Evolutionary conservation across 2,888 invertebrate species (phyloP).

Genomic region (Nesidiocoris tenuis): DNA sequence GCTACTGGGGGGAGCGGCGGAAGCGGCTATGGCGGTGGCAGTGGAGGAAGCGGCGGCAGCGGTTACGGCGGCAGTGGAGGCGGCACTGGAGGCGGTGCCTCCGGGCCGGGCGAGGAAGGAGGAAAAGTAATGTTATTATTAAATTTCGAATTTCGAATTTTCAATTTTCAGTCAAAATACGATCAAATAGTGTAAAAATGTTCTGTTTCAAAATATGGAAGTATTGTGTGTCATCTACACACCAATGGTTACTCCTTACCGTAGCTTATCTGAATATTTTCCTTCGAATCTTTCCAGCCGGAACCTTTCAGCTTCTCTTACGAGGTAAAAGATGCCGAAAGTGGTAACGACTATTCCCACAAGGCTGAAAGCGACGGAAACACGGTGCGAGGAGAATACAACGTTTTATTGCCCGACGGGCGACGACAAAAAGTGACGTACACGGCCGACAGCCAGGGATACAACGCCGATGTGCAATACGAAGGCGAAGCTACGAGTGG

Average conservation of each 20-base stretch:
- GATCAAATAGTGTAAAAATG: too few species aligned
- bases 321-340: slow-evolving; percentile 52
- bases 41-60: slow-evolving; percentile 27
- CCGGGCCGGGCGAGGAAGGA: slow-evolving; percentile 41
- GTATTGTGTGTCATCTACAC: too few species aligned
- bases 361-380: slow-evolving; percentile 52
- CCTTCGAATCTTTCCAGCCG: slow-evolving; percentile 50
- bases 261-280: too few species aligned
- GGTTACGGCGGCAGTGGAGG: slow-evolving; percentile 27
- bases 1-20: slow-evolving; percentile 37
- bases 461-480: slow-evolving; percentile 80
- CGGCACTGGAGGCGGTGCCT: slow-evolving; percentile 15
- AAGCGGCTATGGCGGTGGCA: slow-evolving; percentile 37
- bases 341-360: slow-evolving; percentile 52
- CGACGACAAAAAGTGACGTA: slow-evolving; percentile 82
- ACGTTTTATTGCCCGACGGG: slow-evolving; percentile 80
- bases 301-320: slow-evolving; percentile 53
- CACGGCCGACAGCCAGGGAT: slow-evolving; percentile 82
- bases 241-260: too few species aligned
- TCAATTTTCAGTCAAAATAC: too few species aligned
- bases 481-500: slow-evolving; percentile 64
- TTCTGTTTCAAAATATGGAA: too few species aligned
- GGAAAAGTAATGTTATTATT: slow-evolving; percentile 19
- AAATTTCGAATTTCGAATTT: too few species aligned
- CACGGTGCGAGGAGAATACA: slow-evolving; percentile 70